Base-by-base conservation (phyloP, 2,113 vertebrate species). In the Anarrhichthys ocellatus region DNA sequence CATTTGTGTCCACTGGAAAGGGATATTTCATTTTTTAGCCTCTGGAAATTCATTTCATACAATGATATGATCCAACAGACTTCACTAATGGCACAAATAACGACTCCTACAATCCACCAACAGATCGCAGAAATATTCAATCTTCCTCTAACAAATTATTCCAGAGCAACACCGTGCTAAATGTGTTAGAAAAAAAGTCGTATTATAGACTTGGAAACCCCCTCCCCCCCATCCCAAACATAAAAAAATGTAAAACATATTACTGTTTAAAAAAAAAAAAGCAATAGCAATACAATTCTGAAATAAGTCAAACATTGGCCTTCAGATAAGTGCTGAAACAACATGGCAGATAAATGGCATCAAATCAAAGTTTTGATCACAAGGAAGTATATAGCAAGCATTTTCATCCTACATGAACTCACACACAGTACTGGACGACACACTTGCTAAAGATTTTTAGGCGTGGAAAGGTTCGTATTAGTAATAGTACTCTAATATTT, bases 401-500 rank as follows among this genome's bases (percentile, higher is more conserved):
- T 93, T 88, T 93, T 92, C 93, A 93, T 94, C 90, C 93, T 94
- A 95, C 88, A 93, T 94, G 91, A 91, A 92, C 90, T 93, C 93
- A 95, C 95, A 87, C 94, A 93, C 91, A 80, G 88, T 92, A 95
- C 95, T 94, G 92, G 91, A 94, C 92, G 76, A 94, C 93, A 95
- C 91, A 93, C 94, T 92, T 95, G 93, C 93, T 94, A 92, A 90
- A 91, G 89, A 94, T 88, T 91, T 84, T 92, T 91, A 95, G 93
- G 92, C 78, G 90, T 92, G 91, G 90, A 93, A 91, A 94, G 84
- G 89, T 90, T 94, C 88, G 91, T 94, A 92, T 91, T 89, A 91
- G 92, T 87, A 90, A 88, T 89, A 92, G 80, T 92, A 90, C 82
- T 93, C 84, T 92, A 91, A 81, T 91, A 90, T 83, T 75, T 91